Base-by-base conservation (phyloP, 2,888 invertebrate genomes). In the Orchestes rusci region DNA sequence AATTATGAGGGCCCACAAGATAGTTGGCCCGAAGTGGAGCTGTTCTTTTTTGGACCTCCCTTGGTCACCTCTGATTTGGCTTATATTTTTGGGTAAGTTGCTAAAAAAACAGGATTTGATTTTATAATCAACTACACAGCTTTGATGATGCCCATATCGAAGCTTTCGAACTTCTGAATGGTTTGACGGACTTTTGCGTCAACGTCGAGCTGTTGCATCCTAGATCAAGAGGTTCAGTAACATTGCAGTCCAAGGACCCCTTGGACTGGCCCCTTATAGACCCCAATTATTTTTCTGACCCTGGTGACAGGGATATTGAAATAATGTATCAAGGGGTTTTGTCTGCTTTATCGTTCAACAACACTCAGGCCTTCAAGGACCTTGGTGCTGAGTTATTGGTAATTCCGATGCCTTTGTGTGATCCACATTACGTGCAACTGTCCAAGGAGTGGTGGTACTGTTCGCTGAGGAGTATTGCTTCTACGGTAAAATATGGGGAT, bases 391-490 rank as follows among this genome's bases (percentile, higher is more conserved):
- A 43, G 27, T 16, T 43, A 12, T n/a, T 38, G 15, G 23, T 43
- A 16, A 37, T 43, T 15, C 43, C 43, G 2, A 32, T 43, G 10
- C 43, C 43, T 4, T 2, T 23, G 8, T 43, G 43, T 17, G 43
- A 43, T 28, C 20, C 13, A 13, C 30, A 38, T 12, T 43, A 32
- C 16, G 34, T 42, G 19, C 20, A 37, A 8, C 30, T 46, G 16
- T 18, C 34, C 5, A 49, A 49, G 35, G 30, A 16, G 16, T 49
- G 48, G 48, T 49, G 48, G 48, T 38, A 41, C 13, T 49, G 48
- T 32, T 32, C 39, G 10, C 17, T 49, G n/a, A 49, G 38, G 28
- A 41, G 37, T 42, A 38, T 49, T 3, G 38, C 45, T 20, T 38
- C 45, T 4, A 41, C 49, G 5, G 49, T 49, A 42, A 45, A 42